Conservation (phyloP, 2,888 invertebrate species). For the Melanostoma mellinum region DNA sequence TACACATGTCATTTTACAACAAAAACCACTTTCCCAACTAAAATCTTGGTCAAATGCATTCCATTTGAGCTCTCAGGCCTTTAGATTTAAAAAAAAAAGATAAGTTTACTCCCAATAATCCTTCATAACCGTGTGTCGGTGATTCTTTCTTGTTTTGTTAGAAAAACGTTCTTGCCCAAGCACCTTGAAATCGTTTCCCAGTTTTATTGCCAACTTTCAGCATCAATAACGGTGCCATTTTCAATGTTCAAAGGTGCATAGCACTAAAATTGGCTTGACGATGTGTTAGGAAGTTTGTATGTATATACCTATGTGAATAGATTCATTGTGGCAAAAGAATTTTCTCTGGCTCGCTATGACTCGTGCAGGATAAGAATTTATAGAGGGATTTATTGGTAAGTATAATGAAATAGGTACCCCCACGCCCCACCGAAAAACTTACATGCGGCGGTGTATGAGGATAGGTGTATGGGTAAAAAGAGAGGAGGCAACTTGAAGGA, state of each 20-base stretch:
- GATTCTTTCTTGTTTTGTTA: neutral
- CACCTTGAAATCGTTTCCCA: slow-evolving; percentile 62
- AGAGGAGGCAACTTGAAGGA: slow-evolving; percentile 7
- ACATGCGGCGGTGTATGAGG: neutral
- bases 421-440: slow-evolving; percentile 31
- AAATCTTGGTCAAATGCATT: no score
- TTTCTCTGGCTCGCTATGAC: slow-evolving; percentile 36
- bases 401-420: slow-evolving; percentile 69
- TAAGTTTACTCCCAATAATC: no score
- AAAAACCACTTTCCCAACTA: no score
- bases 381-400: slow-evolving; percentile 60
- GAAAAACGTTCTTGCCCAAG: slow-evolving; percentile 33
- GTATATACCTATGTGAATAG: slow-evolving; percentile 20
- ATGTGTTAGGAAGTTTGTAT: neutral
- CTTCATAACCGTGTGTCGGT: no score
- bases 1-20: no score
- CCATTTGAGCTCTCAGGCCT: no score
- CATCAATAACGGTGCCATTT: slow-evolving; percentile 45
- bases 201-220: slow-evolving; percentile 67
- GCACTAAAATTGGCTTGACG: slow-evolving; percentile 15
- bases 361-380: slow-evolving; percentile 66
- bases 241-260: slow-evolving; percentile 46
- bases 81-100: no score
- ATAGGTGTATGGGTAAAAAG: neutral
- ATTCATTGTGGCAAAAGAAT: slow-evolving; percentile 62